Percentiles rank a stretch among this genome's conserved stretches.
Evolutionary conservation across 2,888 invertebrate species (phyloP).

Genomic region (Coenonympha glycerion): DNA sequence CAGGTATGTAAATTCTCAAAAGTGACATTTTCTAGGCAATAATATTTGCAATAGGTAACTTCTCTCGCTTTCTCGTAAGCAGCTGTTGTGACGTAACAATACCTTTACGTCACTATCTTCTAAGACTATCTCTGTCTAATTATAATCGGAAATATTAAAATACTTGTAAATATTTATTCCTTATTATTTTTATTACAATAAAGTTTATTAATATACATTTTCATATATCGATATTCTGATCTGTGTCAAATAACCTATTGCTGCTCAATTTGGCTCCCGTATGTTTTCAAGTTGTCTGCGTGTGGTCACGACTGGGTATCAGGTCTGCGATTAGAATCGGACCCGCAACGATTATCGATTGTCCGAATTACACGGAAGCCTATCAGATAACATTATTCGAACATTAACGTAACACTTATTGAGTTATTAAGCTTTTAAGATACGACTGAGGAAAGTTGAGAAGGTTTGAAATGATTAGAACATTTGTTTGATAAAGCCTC

Average conservation of each 20-base stretch:
- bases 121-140: too few species aligned
- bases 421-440: slow-evolving; percentile 4
- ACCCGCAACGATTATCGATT: slow-evolving; percentile 44
- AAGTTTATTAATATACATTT: too few species aligned
- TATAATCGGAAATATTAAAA: too few species aligned
- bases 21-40: too few species aligned
- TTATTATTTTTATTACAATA: not conserved
- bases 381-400: slow-evolving; percentile 46
- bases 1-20: too few species aligned
- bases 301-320: slow-evolving; percentile 50
- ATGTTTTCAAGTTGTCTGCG: slow-evolving; percentile 32
- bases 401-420: slow-evolving; percentile 37
- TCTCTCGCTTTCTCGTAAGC: too few species aligned
- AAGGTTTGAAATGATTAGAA: not conserved
- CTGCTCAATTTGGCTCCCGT: slow-evolving; percentile 2
- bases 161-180: not conserved
- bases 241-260: too few species aligned
- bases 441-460: not conserved
- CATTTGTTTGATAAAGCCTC: too few species aligned
- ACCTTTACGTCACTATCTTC: too few species aligned
- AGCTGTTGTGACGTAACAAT: too few species aligned
- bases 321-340: slow-evolving; percentile 52
- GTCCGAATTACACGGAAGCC: slow-evolving; percentile 45
- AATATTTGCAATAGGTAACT: too few species aligned
- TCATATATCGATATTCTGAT: too few species aligned